phyloP scores from a whole-genome alignment of 2,797 vertebrate genomes.

The Muraenolepis orangiensis region DNA sequence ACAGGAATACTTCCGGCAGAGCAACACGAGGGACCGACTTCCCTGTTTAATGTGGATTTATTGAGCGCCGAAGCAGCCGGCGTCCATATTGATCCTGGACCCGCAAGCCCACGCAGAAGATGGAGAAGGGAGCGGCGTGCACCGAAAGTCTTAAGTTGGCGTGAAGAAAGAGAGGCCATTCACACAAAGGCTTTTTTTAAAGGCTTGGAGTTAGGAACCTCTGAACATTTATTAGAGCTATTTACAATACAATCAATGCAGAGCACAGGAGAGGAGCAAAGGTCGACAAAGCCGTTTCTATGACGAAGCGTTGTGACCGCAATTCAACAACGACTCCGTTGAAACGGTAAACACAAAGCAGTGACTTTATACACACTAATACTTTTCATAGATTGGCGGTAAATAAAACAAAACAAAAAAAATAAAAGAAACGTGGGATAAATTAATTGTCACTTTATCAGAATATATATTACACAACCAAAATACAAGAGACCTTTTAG shows the following conservation, averaged over 20 bases:
- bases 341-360: constrained; percentile 37
- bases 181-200: constrained; percentile 37
- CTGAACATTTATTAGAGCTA: constrained; percentile 75
- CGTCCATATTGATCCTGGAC: no score
- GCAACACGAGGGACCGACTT: background rate
- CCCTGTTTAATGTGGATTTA: background rate
- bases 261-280: background rate
- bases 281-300: constrained; percentile 37
- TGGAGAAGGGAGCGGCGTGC: background rate
- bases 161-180: constrained; percentile 40
- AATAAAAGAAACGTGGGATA: constrained; percentile 53
- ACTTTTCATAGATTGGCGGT: constrained; percentile 55
- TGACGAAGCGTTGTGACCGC: constrained; percentile 43
- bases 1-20: no score
- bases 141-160: no score
- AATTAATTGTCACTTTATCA: constrained; percentile 59
- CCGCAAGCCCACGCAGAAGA: background rate
- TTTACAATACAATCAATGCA: constrained; percentile 65
- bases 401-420: constrained; percentile 8
- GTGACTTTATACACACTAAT: constrained; percentile 72
- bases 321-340: constrained; percentile 58
- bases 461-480: constrained; percentile 60
- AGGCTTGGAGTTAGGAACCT: constrained; percentile 50
- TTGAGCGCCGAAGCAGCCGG: background rate
- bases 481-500: constrained; percentile 37